Evolutionary conservation across 92 coral and sea anemone genomes (phyloP).

Genomic region (Nematostella vectensis): DNA sequence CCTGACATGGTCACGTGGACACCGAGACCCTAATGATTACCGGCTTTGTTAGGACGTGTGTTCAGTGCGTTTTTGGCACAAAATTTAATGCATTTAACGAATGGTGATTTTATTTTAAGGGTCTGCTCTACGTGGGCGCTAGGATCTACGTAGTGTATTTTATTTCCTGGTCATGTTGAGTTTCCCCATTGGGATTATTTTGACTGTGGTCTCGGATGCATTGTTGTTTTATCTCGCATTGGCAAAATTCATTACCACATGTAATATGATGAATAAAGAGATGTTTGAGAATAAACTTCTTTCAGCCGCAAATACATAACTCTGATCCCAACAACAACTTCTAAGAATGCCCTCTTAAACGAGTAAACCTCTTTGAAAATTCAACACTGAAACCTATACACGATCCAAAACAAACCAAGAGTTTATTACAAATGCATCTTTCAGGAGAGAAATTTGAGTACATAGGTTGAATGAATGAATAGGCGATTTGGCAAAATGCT

Average conservation of each 20-base stretch:
- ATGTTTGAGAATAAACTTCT: background rate
- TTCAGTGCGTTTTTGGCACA: conserved; percentile 41
- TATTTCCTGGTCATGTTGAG: background rate
- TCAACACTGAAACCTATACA: no score
- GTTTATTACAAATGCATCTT: no score
- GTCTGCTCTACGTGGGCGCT: no score
- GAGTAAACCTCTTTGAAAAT: no score
- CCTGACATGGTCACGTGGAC: conserved; percentile 7
- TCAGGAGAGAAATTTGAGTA: no score
- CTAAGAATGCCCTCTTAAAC: no score
- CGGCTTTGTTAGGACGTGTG: conserved; percentile 54
- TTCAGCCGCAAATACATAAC: no score
- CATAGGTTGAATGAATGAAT: background rate
- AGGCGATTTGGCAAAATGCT: background rate
- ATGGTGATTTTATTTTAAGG: conserved; percentile 20
- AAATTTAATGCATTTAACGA: conserved; percentile 41
- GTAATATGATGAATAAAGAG: conserved; percentile 7
- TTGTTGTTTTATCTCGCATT: conserved; percentile 14
- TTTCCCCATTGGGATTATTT: background rate
- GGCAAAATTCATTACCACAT: conserved; percentile 65
- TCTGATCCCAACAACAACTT: no score
- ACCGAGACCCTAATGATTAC: conserved; percentile 50
- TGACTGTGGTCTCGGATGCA: no score
- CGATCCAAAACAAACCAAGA: no score
- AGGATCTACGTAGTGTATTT: no score